Evolutionary conservation across 2,797 vertebrate species (phyloP).

Genomic region (Synanceia verrucosa): DNA sequence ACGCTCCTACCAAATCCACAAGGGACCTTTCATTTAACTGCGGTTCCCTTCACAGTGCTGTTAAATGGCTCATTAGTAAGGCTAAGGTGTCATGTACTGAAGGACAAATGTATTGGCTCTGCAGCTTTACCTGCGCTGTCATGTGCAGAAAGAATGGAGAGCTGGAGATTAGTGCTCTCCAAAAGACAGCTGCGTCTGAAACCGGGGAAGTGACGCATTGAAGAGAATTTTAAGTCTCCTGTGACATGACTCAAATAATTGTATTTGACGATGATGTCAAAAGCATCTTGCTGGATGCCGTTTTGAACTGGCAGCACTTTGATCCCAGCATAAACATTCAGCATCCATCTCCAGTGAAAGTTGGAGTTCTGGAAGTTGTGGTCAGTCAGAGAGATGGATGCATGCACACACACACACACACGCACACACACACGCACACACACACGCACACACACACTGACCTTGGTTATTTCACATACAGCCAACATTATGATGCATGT

Average conservation of each 20-base stretch:
- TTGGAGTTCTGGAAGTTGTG: constrained; percentile 13
- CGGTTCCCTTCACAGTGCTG: constrained; percentile 62
- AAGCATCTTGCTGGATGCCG: constrained; percentile 1
- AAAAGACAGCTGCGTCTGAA: constrained; percentile 17
- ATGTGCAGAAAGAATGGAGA: constrained; percentile 48
- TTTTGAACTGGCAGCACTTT: constrained; percentile 11
- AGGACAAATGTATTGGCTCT: constrained; percentile 73
- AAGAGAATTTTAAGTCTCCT: constrained; percentile 31
- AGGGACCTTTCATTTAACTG: constrained; percentile 66
- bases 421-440: background rate
- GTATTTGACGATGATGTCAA: constrained; percentile 21
- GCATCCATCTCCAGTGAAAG: background rate
- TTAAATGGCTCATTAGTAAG: constrained; percentile 79
- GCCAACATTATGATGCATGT: background rate
- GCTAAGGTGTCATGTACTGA: constrained; percentile 67
- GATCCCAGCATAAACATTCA: constrained; percentile 18
- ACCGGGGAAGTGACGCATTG: constrained; percentile 8
- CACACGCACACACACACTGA: background rate
- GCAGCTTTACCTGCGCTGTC: constrained; percentile 58
- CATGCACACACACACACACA: background rate
- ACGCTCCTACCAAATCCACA: constrained; percentile 65
- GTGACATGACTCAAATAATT: constrained; percentile 24
- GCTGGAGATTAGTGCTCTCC: constrained; percentile 29
- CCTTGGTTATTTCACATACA: constrained; percentile 7
- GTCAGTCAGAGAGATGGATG: background rate